phyloP scores from a whole-genome alignment of 2,113 vertebrate species.

The Propithecus coquereli region DNA sequence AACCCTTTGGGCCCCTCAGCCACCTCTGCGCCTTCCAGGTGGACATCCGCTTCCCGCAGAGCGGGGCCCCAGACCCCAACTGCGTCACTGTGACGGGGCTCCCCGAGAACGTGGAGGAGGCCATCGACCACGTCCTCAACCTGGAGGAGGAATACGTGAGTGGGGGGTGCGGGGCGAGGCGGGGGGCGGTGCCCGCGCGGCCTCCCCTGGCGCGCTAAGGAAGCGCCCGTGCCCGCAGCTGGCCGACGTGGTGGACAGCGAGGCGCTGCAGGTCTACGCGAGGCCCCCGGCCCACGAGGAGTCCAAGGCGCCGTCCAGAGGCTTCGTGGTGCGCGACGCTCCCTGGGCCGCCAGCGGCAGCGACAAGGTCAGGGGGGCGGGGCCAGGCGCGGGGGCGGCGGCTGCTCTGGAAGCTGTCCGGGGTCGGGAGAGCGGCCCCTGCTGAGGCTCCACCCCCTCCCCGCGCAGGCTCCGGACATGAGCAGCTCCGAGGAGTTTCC shows the following conservation, averaged over 20 bases:
- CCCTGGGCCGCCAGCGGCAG: constrained; percentile 91
- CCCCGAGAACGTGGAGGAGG: constrained; percentile 97
- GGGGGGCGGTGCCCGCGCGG: accelerated
- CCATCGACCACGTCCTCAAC: constrained; percentile 97
- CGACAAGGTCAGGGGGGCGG: constrained; percentile 88
- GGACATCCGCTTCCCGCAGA: constrained; percentile 97
- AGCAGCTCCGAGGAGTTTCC: constrained; percentile 99
- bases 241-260: constrained; percentile 93
- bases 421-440: accelerated
- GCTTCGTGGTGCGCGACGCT: constrained; percentile 98
- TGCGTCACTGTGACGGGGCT: constrained; percentile 95
- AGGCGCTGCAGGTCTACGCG: constrained; percentile 93
- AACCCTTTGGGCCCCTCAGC: not conserved
- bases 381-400: not conserved
- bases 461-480: constrained; percentile 94
- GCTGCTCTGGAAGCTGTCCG: not conserved
- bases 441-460: not conserved
- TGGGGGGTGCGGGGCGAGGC: not conserved
- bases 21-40: constrained; percentile 81
- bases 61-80: constrained; percentile 94
- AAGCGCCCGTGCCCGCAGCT: constrained; percentile 80
- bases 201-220: no score
- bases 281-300: constrained; percentile 89
- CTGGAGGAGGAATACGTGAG: constrained; percentile 98
- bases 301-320: constrained; percentile 92